Evolutionary conservation across 2,113 vertebrate genomes (phyloP), one percentile per base, ranked within the genome.

Genomic region (Colinus virginianus): DNA sequence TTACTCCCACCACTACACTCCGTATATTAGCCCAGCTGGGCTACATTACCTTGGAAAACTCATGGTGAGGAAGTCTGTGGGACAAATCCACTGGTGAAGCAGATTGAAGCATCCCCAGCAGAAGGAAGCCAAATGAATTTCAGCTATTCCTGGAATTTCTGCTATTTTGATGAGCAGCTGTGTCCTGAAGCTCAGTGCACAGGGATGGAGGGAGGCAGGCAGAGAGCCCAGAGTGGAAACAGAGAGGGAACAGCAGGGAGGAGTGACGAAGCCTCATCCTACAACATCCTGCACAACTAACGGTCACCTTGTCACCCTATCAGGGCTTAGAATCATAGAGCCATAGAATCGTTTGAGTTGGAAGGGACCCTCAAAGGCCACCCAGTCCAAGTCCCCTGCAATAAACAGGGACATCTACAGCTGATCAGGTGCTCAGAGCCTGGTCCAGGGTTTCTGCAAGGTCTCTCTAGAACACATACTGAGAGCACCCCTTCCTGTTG

Each of bases 71-170:
- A 66, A 53, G 62, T 77, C 66, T 80, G 64, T 4, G 58, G 87
- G 45, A 67, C 36, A 77, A 62, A 58, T 6, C 8, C 30, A 17
- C 36, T 62, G 13, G 13, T 6, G 69, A 26, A 69, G 88, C 2
- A 62, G 69, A 11, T 68, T 87, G 78, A 58, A 75, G 67, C 76
- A 80, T 55, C 43, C 17, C 32, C 85, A 46, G 48, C n/a, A 20
- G 43, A 58, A 61, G 64, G 53, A 55, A 84, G 70, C 1, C 1
- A 63, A 72, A 72, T 68, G 49, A 32, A 95, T 87, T 91, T 75
- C 53, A 66, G 63, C 32, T 18, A 61, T 94, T 84, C 78, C 49
- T 89, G 90, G 79, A 91, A 93, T 93, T 91, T 64, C 87, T 92
- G 4, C 64, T 78, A 19, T 88, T 83, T 32, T 80, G 38, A 18